phyloP scores from a whole-genome alignment of 2,113 vertebrate species.

The Siniperca knerii region DNA sequence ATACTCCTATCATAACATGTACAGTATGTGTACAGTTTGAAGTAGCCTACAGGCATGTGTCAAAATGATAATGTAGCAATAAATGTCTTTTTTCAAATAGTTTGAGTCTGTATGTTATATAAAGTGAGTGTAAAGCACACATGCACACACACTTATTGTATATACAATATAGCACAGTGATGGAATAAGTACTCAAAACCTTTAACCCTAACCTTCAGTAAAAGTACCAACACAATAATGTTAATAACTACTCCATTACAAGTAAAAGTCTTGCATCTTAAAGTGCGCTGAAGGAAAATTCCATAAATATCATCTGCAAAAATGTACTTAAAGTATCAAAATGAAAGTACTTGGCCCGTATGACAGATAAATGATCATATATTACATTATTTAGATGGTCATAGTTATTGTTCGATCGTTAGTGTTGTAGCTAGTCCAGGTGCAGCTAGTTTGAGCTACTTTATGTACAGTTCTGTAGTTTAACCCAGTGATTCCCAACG shows the following conservation, averaged over 20 bases:
- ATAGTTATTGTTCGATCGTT: too few relatives aligned
- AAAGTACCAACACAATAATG: not conserved
- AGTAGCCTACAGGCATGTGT: constrained; percentile 77
- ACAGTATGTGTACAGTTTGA: constrained; percentile 79
- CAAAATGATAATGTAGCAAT: constrained; percentile 76
- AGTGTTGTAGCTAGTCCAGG: too few relatives aligned
- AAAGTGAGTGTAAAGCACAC: too few relatives aligned
- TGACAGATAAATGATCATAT: too few relatives aligned
- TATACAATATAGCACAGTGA: not conserved
- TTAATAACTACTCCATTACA: not conserved
- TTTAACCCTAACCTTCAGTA: not conserved
- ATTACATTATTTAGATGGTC: too few relatives aligned
- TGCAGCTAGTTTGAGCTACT: too few relatives aligned
- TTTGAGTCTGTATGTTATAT: constrained; percentile 13
- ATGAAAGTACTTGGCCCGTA: too few relatives aligned
- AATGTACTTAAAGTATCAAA: not conserved
- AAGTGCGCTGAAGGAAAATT: not conserved
- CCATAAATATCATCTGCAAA: not conserved
- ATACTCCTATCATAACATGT: constrained; percentile 67
- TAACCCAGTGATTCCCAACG: not conserved
- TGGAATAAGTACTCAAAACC: not conserved
- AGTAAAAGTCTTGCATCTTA: not conserved
- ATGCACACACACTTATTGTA: not conserved
- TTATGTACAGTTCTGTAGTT: not conserved
- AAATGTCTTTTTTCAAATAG: constrained; percentile 77